Conservation (phyloP, 2,113 vertebrate genomes). For the Alces alces region DNA sequence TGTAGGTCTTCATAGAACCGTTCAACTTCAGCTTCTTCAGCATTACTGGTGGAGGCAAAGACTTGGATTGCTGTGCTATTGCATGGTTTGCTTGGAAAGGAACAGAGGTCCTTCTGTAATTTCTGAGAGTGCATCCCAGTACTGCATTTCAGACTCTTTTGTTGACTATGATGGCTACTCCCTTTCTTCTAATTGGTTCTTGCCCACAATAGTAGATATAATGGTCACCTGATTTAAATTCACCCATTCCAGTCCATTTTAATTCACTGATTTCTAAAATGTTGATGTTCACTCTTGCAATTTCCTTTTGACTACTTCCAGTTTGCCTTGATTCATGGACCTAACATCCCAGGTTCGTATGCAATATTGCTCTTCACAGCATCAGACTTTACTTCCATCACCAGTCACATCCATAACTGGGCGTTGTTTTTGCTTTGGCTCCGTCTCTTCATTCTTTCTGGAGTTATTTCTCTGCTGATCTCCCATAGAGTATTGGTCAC, state of each 20-base stretch:
- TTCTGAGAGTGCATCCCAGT: not conserved
- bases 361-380: not conserved
- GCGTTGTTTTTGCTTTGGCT: not conserved
- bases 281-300: not conserved
- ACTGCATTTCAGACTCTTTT: not conserved
- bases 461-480: not conserved
- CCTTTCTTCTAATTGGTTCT: not conserved
- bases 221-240: not conserved
- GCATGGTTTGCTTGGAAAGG: not conserved
- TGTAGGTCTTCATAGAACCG: not conserved
- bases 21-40: not conserved
- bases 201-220: not conserved
- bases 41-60: accelerated
- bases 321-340: not conserved
- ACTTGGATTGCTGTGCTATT: not conserved
- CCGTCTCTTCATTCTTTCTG: not conserved
- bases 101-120: not conserved
- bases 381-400: not conserved
- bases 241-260: not conserved
- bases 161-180: not conserved
- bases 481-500: not conserved
- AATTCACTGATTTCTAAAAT: not conserved
- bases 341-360: not conserved
- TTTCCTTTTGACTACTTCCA: not conserved
- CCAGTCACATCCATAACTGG: not conserved